A percentile compares a stretch with the other conserved stretches of the same genome.
Evolutionary conservation across 2,888 invertebrate species (phyloP).

Genomic region (Pterostichus niger): DNA sequence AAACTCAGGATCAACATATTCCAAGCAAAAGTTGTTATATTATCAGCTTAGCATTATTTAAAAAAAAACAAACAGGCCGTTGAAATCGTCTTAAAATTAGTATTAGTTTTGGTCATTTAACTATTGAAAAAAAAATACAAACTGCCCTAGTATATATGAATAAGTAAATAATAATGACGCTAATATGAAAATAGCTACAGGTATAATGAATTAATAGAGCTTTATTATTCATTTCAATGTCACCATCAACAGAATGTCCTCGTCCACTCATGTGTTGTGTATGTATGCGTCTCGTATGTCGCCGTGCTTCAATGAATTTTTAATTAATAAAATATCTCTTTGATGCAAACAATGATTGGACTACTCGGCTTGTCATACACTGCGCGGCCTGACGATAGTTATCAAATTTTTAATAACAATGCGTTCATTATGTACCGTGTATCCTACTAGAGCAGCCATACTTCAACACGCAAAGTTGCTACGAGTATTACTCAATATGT

Average conservation of each 20-base stretch:
- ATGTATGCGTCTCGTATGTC: constrained; percentile 17
- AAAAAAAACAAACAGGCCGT: too few species aligned
- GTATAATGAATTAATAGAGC: too few species aligned
- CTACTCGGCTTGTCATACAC: constrained; percentile 49
- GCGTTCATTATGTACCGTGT: constrained; percentile 30
- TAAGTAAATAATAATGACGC: too few species aligned
- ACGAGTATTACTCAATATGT: neutral
- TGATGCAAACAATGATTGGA: constrained; percentile 57
- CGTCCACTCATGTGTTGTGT: neutral
- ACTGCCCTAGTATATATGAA: too few species aligned
- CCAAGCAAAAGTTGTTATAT: too few species aligned
- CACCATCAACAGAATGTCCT: neutral
- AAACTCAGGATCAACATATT: too few species aligned
- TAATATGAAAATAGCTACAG: too few species aligned
- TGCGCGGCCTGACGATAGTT: constrained; percentile 28
- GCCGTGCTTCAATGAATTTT: constrained; percentile 46
- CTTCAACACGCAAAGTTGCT: constrained; percentile 33
- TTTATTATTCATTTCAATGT: too few species aligned
- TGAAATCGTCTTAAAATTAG: too few species aligned
- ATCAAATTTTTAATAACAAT: constrained; percentile 54
- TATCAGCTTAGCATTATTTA: too few species aligned
- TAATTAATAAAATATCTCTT: constrained; percentile 59
- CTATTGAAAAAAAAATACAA: too few species aligned
- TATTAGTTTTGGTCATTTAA: too few species aligned
- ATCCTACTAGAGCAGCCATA: constrained; percentile 30